Evolutionary conservation across 2,888 invertebrate genomes (phyloP).

Genomic region (Harpalus rufipes): DNA sequence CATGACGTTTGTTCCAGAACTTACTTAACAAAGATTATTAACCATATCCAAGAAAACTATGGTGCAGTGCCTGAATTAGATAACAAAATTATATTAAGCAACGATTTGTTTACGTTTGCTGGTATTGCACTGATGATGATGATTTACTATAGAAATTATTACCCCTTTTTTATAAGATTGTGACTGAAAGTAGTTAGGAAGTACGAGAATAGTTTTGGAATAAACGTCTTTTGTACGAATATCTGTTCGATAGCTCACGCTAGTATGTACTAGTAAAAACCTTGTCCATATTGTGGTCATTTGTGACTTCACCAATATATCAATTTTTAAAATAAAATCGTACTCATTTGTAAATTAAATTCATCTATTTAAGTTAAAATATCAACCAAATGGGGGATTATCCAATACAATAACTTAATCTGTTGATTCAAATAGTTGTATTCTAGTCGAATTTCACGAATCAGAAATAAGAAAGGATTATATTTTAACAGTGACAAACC

Average conservation of each 20-base stretch:
- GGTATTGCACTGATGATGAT: conserved; percentile 12
- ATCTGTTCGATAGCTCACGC: conserved; percentile 49
- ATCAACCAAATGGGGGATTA: conserved; percentile 29
- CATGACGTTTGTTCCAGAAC: conserved; percentile 53
- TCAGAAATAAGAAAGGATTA: conserved; percentile 9
- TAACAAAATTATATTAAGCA: conserved; percentile 40
- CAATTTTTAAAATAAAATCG: conserved; percentile 48
- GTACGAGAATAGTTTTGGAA: conserved; percentile 30
- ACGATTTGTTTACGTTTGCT: conserved; percentile 25
- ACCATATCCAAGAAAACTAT: conserved; percentile 37
- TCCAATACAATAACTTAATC: conserved; percentile 32
- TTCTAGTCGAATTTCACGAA: conserved; percentile 48
- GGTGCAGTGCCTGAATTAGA: conserved; percentile 46
- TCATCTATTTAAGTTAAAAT: conserved; percentile 56
- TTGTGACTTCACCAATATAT: conserved; percentile 48
- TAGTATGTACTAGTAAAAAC: conserved; percentile 41
- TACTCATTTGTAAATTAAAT: conserved; percentile 49
- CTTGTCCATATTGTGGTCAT: conserved; percentile 48
- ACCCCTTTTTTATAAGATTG: conserved; percentile 30
- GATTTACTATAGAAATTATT: not conserved
- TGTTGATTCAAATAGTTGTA: conserved; percentile 31
- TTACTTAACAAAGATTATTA: conserved; percentile 2
- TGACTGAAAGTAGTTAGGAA: conserved; percentile 37
- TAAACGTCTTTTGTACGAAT: conserved; percentile 52
- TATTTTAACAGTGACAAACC: conserved; percentile 25